Evolutionary conservation across 2,113 vertebrate species (phyloP).

Genomic region (Elephas maximus): DNA sequence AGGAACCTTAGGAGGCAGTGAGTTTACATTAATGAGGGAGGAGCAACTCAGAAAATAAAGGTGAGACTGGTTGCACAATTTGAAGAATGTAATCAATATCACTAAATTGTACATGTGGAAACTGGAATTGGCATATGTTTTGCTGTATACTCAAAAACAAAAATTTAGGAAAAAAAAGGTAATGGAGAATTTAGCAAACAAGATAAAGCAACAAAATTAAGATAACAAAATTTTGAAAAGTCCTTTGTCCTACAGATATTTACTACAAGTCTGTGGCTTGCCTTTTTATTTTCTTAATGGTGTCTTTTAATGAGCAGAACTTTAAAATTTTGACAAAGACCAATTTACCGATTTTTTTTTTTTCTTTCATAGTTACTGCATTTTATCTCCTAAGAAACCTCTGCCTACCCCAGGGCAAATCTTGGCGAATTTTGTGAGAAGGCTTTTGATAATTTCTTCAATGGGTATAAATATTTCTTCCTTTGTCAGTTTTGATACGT

Average conservation of each 20-base stretch:
- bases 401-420: neutral
- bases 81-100: neutral
- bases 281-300: constrained; percentile 6
- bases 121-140: neutral
- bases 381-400: neutral
- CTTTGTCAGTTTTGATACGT: neutral
- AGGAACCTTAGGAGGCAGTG: neutral
- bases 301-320: neutral
- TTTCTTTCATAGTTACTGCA: neutral
- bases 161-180: neutral
- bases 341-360: neutral
- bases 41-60: neutral
- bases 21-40: neutral
- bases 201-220: too few species aligned
- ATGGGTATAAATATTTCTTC: neutral
- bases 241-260: neutral
- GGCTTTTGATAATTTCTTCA: neutral
- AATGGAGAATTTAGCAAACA: too few species aligned
- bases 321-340: neutral
- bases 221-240: neutral
- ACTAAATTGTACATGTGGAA: neutral
- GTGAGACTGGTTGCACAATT: neutral
- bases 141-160: neutral
- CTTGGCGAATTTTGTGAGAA: neutral
- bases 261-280: neutral